Evolutionary conservation across 2,797 vertebrate genomes (phyloP).

Genomic region (Acrocephalus scirpaceus): DNA sequence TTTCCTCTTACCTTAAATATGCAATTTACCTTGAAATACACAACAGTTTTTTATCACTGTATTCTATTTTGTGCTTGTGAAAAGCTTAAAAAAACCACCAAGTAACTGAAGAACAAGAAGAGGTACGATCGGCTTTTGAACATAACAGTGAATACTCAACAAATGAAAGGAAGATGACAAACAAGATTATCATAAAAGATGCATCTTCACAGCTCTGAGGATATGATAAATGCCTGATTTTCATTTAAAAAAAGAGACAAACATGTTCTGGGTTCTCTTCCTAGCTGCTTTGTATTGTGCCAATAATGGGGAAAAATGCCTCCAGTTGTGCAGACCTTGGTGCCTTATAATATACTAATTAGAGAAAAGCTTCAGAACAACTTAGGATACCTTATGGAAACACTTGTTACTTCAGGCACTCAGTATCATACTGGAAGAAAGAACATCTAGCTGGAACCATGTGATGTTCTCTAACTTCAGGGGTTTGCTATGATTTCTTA

Average conservation of each 20-base stretch:
- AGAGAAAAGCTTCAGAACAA: not conserved
- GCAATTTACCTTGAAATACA: not conserved
- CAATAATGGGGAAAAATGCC: fast-evolving
- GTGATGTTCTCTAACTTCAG: not conserved
- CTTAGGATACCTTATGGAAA: not conserved
- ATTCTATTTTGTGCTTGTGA: not conserved
- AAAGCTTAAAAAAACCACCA: not conserved
- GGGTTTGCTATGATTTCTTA: not conserved
- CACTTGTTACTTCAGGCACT: not conserved
- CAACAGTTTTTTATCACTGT: not conserved
- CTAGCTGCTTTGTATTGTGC: not conserved
- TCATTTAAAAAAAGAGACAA: not conserved
- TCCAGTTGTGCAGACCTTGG: not conserved
- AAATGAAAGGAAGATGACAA: not conserved
- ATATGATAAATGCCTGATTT: not conserved
- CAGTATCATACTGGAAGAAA: not conserved
- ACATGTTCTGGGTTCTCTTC: not conserved
- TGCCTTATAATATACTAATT: not conserved
- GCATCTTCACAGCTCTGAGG: not conserved
- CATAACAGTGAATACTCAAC: not conserved
- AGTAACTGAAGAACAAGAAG: not conserved
- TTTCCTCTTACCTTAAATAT: not conserved
- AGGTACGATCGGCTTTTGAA: not conserved
- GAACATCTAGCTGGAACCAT: not conserved
- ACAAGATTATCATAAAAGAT: not conserved